Base-by-base conservation (phyloP, 2,888 invertebrate genomes). In the Lamellibrachia satsuma region DNA sequence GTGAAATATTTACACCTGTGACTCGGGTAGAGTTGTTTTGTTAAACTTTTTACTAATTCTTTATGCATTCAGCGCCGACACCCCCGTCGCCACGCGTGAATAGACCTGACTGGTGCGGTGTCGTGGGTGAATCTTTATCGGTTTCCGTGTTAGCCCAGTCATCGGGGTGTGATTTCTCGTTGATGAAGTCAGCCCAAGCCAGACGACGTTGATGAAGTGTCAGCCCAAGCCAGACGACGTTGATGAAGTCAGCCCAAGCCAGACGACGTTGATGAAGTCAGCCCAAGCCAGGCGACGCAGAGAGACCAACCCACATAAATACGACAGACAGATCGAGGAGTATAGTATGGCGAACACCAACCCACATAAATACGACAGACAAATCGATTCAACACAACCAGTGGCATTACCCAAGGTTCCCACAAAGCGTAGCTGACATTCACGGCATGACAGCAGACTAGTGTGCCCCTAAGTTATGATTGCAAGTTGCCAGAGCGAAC, bases 121-220 rank as follows among this genome's bases (percentile, higher is more conserved):
- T 75, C 75, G 75, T 75, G 75, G 75, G 75, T 75, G 75, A 75
- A 75, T 75, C 75, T 75, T 75, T 75, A 75, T 75, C 7, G 75
- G 75, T 75, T 75, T 75, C 75, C 75, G 75, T 75, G 75, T 75
- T 75, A 2, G 75, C n/a, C 22, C 75, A n/a, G 75, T 75, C 75
- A 22, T n/a, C 75, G 75, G 75, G 22, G 75, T 75, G 75, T 75
- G 75, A 22, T 75, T 22, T 6, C 75, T 75, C n/a, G 75, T 75
- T 75, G 75, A 75, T n/a, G 75, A 11, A 22, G 75, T 75, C 75
- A n/a, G 15, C 15, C 22, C n/a, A 6, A 75, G 22, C 15, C 75
- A 15, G 75, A 22, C 75, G 22, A 2, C 3, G 39, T 39, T 39
- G 39, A 39, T 39, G 39, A 39, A 39, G 39, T 39, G 39, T 39